These are phyloP conservation scores for Hydrotaea cyrtoneurina DNA, from an alignment of 2,888 invertebrate genomes.

Conservation along the genomic window DNA sequence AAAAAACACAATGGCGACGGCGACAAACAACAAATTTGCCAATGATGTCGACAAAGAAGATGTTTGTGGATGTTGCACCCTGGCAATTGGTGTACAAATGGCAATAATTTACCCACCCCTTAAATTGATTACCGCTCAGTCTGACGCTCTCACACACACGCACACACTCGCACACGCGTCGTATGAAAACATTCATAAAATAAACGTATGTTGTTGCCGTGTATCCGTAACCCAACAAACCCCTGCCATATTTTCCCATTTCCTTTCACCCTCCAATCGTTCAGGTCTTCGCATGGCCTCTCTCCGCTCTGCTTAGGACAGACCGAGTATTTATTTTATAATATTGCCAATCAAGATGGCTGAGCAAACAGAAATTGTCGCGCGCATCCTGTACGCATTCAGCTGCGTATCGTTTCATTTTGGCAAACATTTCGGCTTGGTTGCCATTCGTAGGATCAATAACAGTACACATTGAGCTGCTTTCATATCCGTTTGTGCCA, in stretches of 20 bases:
- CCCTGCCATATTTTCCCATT: neutral
- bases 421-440: constrained; percentile 55
- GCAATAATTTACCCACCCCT: constrained; percentile 54
- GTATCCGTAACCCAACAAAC: neutral
- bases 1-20: too few species aligned
- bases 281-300: too few species aligned
- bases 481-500: constrained; percentile 36
- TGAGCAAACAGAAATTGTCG: constrained; percentile 79
- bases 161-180: constrained; percentile 12
- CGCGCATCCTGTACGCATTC: constrained; percentile 48
- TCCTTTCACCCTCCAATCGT: constrained; percentile 43
- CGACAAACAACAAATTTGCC: too few species aligned
- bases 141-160: neutral
- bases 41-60: too few species aligned
- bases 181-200: constrained; percentile 51
- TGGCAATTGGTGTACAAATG: constrained; percentile 48
- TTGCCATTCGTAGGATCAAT: constrained; percentile 73
- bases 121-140: neutral
- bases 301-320: constrained; percentile 59
- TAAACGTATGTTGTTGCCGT: constrained; percentile 44
- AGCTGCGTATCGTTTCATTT: constrained; percentile 57
- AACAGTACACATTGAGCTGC: constrained; percentile 70
- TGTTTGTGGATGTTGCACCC: neutral
- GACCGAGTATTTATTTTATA: constrained; percentile 80
- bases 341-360: constrained; percentile 81